Evolutionary conservation across 2,888 invertebrate species (phyloP), one percentile per base, ranked within the genome.

Genomic region (Epinotia ramella): DNA sequence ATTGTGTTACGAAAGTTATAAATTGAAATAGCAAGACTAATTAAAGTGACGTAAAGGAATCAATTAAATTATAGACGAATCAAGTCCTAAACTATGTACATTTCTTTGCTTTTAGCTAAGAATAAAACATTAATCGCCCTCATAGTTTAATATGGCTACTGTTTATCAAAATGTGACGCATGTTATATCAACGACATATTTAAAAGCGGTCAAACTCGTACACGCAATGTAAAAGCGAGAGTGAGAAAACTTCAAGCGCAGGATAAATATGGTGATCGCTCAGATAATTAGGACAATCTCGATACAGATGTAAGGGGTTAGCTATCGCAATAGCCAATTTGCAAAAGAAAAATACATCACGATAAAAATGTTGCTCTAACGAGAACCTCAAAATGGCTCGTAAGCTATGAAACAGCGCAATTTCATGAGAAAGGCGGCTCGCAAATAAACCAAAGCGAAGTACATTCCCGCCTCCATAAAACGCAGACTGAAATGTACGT

Each of bases 361-460:
- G 87, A 89, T 91, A 91, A 91, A 91, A 91, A 89, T 90, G 85
- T 90, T 84, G 82, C 87, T 86, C 84, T 91, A 90, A 92, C 91
- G 89, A 90, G 92, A 88, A 86, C 88, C 89, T 89, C 89, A 91
- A 91, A 93, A 91, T 87, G 88, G 88, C 90, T 90, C 90, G 89
- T 91, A 90, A 91, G 92, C 92, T 90, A 93, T 91, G 93, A 93
- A 93, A 92, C 90, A 92, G 89, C 89, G 91, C 91, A 91, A 92
- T 93, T 92, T 92, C 92, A 92, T 88, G 91, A 90, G 92, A 88
- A 90, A 92, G 89, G 91, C 89, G 89, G 91, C 89, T 87, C 87
- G 86, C 91, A 90, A 92, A 93, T 93, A 93, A 92, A 93, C 92
- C 91, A 92, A 90, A 91, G 89, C 90, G 89, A 86, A 87, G 89